Evolutionary conservation across 2,797 vertebrate species (phyloP), one percentile per base, ranked within the genome.

Genomic region (Melanotaenia parkinsoni): DNA sequence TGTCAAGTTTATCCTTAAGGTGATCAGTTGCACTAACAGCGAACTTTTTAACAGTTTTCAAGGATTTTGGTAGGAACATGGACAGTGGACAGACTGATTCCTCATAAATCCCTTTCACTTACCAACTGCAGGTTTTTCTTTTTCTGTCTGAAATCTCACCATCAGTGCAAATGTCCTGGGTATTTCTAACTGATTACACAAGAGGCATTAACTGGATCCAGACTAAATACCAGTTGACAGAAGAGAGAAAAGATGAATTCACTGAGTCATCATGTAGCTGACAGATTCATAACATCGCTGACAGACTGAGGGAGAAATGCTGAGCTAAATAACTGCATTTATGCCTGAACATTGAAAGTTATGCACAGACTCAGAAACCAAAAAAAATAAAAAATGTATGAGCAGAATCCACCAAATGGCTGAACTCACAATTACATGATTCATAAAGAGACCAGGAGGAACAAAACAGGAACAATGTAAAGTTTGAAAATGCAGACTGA

Each of bases 151-250:
- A 7, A 65, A 32, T 13, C 14, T 1, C 24, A 14, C n/a, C 18
- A 40, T 57, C 30, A 30, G 1, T 30, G 38, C 67, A 76, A 58
- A 82, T 3, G 13, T 20, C 22, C 1, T 20, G 26, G 24, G 57
- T 1, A 13, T 7, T 57, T 24, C 45, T 61, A 59, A 5, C 40
- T 0, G 32, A 20, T 9, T 0, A 20, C 70, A 33, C 22, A 45
- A 80, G 79, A 80, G 56, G 45, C 30, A 5, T 2, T 43, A 20
- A 63, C 16, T 26, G 16, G 69, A 60, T 68, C 63, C n/a, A 9
- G 73, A 61, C 54, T 59, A 8, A 79, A 71, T 76, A 63, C 66
- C 7, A 61, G 60, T 18, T 72, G 76, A 80, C 65, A 35, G 69
- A 76, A 32, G 61, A 74, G 24, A 70, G 65, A 75, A 47, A 63